phyloP scores from a whole-genome alignment of 1,140 invertebrate genomes.

The Nasonia longicornis region DNA sequence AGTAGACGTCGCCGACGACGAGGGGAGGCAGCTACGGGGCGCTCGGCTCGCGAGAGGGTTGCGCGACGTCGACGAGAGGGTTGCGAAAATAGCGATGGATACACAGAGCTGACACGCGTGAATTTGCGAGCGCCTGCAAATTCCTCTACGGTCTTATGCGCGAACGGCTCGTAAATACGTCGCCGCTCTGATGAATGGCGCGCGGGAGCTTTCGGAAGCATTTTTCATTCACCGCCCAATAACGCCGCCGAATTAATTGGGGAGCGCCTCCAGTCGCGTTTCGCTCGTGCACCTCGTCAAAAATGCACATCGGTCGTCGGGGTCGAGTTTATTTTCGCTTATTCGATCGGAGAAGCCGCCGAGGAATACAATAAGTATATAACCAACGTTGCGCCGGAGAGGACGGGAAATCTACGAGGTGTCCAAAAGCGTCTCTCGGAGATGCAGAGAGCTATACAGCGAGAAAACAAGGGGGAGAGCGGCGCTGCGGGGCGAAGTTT shows the following conservation, averaged over 20 bases:
- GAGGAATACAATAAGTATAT: too few species aligned
- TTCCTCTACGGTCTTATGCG: not conserved
- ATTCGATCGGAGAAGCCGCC: too few species aligned
- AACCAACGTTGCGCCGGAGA: too few species aligned
- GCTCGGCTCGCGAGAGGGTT: not conserved
- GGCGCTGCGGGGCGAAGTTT: constrained; percentile 31
- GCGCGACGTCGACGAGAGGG: not conserved
- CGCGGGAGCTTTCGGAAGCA: not conserved
- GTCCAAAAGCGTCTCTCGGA: not conserved
- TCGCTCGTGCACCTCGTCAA: too few species aligned
- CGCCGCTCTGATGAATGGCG: not conserved
- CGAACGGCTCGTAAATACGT: not conserved
- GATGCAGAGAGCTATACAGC: not conserved
- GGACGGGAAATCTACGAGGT: constrained; percentile 8
- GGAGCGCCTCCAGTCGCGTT: too few species aligned
- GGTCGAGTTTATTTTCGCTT: too few species aligned
- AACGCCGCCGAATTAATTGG: not conserved
- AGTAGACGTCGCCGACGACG: constrained; percentile 1
- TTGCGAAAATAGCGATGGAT: constrained; percentile 30
- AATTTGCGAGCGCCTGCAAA: constrained; percentile 6
- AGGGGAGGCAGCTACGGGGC: not conserved
- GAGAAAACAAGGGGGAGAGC: not conserved
- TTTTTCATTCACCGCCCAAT: not conserved
- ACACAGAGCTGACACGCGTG: constrained; percentile 14
- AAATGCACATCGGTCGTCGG: too few species aligned